Conservation (phyloP, 2,888 invertebrate genomes). For the Himalopsyche kuldschensis region DNA sequence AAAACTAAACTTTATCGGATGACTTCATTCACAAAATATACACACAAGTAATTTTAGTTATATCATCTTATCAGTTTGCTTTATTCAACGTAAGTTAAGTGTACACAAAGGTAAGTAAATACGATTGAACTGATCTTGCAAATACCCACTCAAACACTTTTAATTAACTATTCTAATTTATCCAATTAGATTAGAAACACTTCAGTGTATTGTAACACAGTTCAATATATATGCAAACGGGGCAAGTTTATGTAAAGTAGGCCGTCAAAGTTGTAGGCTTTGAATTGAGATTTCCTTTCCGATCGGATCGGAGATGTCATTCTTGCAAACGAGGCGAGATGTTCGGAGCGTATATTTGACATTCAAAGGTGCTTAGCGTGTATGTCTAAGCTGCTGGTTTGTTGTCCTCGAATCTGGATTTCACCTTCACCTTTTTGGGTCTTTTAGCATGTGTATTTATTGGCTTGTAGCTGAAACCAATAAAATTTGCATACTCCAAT, state of each 20-base stretch:
- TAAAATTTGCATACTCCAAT: neutral
- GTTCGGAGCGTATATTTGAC: neutral
- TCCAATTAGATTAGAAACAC: neutral
- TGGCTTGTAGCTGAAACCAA: neutral
- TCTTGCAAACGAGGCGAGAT: neutral
- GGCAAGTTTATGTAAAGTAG: neutral
- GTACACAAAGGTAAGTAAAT: neutral
- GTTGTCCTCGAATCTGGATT: neutral
- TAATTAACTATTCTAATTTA: neutral
- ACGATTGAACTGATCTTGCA: neutral
- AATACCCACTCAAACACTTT: neutral
- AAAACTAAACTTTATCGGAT: too few species aligned
- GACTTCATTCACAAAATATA: too few species aligned
- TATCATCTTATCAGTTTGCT: too few species aligned
- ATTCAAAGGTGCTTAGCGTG: neutral
- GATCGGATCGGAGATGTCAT: neutral
- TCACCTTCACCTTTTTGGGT: neutral
- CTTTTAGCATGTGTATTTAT: neutral
- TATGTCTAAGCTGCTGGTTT: neutral
- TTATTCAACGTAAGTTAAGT: too few species aligned
- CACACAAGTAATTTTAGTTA: too few species aligned
- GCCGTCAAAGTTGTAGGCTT: neutral
- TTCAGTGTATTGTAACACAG: neutral
- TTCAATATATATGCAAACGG: neutral
- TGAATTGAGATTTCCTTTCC: neutral